Conservation (phyloP, 1,140 invertebrate genomes). For the Lepidotrigona ventralis region DNA sequence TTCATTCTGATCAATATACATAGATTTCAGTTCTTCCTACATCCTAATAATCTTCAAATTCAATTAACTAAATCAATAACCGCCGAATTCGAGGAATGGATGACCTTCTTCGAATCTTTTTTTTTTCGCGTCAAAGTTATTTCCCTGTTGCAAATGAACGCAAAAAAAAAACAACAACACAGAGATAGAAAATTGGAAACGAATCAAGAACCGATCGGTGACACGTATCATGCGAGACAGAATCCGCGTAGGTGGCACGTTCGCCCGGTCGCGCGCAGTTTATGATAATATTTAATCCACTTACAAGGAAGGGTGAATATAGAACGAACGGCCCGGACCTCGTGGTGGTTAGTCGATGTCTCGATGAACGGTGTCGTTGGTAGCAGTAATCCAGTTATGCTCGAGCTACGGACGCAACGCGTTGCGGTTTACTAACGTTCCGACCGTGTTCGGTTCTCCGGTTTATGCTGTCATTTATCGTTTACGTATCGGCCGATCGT, state of each 20-base stretch:
- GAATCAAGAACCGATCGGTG: neutral
- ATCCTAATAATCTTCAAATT: neutral
- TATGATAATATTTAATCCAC: constrained; percentile 79
- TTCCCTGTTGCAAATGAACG: no score
- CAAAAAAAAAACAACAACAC: neutral
- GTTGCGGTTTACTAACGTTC: constrained; percentile 47
- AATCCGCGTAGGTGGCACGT: constrained; percentile 42
- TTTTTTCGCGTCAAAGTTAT: neutral
- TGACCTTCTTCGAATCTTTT: neutral
- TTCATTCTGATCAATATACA: no score
- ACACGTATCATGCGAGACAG: constrained; percentile 10
- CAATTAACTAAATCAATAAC: neutral
- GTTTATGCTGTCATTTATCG: neutral
- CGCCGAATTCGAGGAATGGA: neutral
- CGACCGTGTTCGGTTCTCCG: constrained; percentile 37
- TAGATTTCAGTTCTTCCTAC: neutral
- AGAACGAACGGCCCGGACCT: constrained; percentile 60
- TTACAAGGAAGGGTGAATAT: constrained; percentile 67
- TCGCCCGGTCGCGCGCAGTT: constrained; percentile 63
- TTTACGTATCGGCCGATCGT: neutral
- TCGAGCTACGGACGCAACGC: constrained; percentile 62
- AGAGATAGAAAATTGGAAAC: neutral
- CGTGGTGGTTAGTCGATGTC: constrained; percentile 71
- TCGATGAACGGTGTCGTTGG: constrained; percentile 65
- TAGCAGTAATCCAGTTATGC: constrained; percentile 73